These are phyloP conservation scores for Brachionus koreanus DNA, from an alignment of 1,140 invertebrate species.

Conservation along the genomic window DNA sequence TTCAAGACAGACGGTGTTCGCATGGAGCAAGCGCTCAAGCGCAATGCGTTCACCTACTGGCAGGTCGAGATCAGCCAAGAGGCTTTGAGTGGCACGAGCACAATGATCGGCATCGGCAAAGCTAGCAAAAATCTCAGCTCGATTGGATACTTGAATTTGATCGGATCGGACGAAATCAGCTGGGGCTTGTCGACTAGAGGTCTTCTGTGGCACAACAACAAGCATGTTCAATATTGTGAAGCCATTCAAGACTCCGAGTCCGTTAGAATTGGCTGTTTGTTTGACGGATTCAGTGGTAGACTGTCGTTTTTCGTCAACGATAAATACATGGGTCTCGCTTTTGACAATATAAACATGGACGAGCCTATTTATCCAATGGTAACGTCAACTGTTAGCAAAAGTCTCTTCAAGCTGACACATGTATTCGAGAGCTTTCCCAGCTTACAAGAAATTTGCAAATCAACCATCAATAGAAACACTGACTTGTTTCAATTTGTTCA, in stretches of 20 bases:
- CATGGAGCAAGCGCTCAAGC: neutral
- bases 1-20: conserved; percentile 33
- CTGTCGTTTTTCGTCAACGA: conserved; percentile 5
- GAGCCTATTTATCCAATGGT: conserved; percentile 9
- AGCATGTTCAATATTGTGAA: neutral
- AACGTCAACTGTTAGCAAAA: neutral
- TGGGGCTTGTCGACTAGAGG: conserved; percentile 74
- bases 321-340: conserved; percentile 25
- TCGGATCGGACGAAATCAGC: conserved; percentile 68
- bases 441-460: conserved; percentile 18
- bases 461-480: neutral
- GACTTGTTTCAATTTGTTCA: neutral
- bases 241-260: neutral
- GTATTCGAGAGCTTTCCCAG: neutral
- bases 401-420: neutral
- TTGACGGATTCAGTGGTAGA: neutral
- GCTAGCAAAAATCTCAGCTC: neutral
- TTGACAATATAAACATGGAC: neutral
- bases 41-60: conserved; percentile 22
- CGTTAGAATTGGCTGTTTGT: neutral
- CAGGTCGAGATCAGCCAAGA: neutral
- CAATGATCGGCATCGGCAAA: conserved; percentile 29
- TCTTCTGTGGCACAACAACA: conserved; percentile 65
- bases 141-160: conserved; percentile 64
- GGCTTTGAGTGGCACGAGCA: conserved; percentile 4